phyloP scores from a whole-genome alignment of 2,888 invertebrate genomes.

The Hydropsyche betteni region DNA sequence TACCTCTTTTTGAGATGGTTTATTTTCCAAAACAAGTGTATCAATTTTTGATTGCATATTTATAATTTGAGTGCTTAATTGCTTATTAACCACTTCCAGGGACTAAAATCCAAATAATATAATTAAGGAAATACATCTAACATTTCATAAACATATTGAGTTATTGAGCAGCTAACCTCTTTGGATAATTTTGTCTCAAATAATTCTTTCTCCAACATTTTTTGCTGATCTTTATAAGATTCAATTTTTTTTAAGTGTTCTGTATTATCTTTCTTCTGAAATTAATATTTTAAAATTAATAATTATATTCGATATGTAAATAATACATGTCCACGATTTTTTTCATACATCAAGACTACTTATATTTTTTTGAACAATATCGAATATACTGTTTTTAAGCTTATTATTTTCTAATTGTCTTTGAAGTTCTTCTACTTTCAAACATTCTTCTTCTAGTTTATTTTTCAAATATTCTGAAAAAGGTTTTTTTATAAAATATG shows the following conservation, averaged over 20 bases:
- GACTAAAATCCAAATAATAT: constrained; percentile 15
- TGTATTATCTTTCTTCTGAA: constrained; percentile 1
- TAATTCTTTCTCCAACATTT: constrained; percentile 26
- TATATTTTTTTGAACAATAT: constrained; percentile 37
- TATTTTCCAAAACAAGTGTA: not conserved
- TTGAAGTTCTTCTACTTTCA: constrained; percentile 44
- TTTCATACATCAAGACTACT: constrained; percentile 2
- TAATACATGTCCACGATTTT: not conserved
- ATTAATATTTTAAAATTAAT: constrained; percentile 4
- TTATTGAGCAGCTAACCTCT: not conserved
- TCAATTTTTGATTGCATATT: constrained; percentile 31
- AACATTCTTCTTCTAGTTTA: constrained; percentile 44
- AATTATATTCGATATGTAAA: not conserved
- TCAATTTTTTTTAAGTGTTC: not conserved
- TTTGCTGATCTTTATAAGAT: not conserved
- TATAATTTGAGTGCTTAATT: constrained; percentile 22
- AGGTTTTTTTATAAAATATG: no score
- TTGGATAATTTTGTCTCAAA: not conserved
- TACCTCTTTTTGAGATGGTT: not conserved
- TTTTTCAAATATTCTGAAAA: constrained; percentile 39
- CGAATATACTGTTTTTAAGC: constrained; percentile 38
- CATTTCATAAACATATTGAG: not conserved
- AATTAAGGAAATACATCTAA: not conserved
- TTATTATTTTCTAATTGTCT: constrained; percentile 42
- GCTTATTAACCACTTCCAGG: constrained; percentile 9